Evolutionary conservation across 2,888 invertebrate species (phyloP), one percentile per base, ranked within the genome.

Genomic region (Epirrita christyi): DNA sequence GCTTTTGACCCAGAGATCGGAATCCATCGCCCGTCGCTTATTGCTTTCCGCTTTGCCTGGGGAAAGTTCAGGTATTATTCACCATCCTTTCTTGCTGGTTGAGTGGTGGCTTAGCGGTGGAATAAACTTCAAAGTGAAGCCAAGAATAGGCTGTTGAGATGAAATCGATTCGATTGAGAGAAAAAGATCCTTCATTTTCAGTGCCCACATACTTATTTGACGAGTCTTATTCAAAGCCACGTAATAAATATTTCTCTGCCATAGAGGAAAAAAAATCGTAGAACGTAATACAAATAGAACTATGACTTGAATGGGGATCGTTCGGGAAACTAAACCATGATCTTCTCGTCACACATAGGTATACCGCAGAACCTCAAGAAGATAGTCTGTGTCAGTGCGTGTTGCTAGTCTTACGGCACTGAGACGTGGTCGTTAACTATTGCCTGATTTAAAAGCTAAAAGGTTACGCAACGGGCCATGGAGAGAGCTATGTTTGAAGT

Each of bases 1-100:
- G 64, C 59, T 58, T 63, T 67, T 62, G 65, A 64, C 67, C 67
- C 61, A 55, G 56, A 53, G 61, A 60, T 51, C 59, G 40, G 58
- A 55, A 67, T 61, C 60, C 61, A 60, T 56, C 55, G 63, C 41
- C 52, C 55, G 63, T 41, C 52, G 61, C 55, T 67, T 63, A 63
- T 63, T 63, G 65, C 65, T 65, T 60, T 61, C 55, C 53, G 56
- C 55, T 59, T 57, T 61, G 55, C 55, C 56, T 59, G 43, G 34
- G 49, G 11, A 48, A 53, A 50, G 53, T 47, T 43, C 47, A 44
- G 40, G 55, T 40, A 47, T 36, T 27, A 50, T 51, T 56, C 53
- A 44, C 28, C 37, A 38, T 48, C 48, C 46, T 57, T 60, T 55
- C 43, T 46, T 42, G 38, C 9, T 43, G 43, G 29, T 28, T 52